These are phyloP conservation scores for Ganaspis brasiliensis DNA, from an alignment of 2,888 invertebrate genomes.

Conservation along the genomic window DNA sequence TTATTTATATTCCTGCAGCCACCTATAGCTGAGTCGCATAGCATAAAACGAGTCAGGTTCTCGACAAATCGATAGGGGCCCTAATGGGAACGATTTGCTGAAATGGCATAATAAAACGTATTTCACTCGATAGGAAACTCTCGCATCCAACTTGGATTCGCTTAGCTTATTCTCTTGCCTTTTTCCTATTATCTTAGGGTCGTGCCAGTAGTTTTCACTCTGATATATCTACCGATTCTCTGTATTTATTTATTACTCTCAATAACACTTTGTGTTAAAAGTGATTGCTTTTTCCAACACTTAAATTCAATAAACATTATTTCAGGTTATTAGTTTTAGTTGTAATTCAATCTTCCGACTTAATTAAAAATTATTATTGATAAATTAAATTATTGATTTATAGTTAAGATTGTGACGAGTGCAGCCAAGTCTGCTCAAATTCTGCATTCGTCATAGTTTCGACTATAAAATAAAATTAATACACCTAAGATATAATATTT, in stretches of 20 bases:
- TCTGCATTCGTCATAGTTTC: too few relatives aligned
- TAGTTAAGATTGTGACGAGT: too few relatives aligned
- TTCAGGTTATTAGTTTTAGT: too few relatives aligned
- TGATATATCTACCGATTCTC: conserved; percentile 5
- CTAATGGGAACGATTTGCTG: conserved; percentile 67
- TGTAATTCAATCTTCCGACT: too few relatives aligned
- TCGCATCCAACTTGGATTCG: conserved; percentile 23
- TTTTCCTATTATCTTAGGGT: conserved; percentile 42
- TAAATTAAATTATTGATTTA: too few relatives aligned
- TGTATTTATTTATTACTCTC: not conserved
- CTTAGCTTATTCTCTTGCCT: conserved; percentile 36
- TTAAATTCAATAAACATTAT: too few relatives aligned
- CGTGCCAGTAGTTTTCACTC: not conserved
- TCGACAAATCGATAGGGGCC: conserved; percentile 66
- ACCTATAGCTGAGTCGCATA: conserved; percentile 52
- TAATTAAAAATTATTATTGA: too few relatives aligned
- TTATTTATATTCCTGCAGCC: conserved; percentile 69
- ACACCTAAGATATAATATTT: too few relatives aligned
- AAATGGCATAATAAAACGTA: conserved; percentile 70
- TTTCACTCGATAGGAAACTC: conserved; percentile 60
- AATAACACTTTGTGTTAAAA: not conserved
- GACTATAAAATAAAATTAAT: too few relatives aligned
- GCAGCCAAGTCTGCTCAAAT: too few relatives aligned
- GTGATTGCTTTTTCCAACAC: not conserved
- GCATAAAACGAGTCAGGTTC: conserved; percentile 51